Evolutionary conservation across 2,113 vertebrate species (phyloP), one percentile per base, ranked within the genome.

Genomic region (Ardeotis arabs): DNA sequence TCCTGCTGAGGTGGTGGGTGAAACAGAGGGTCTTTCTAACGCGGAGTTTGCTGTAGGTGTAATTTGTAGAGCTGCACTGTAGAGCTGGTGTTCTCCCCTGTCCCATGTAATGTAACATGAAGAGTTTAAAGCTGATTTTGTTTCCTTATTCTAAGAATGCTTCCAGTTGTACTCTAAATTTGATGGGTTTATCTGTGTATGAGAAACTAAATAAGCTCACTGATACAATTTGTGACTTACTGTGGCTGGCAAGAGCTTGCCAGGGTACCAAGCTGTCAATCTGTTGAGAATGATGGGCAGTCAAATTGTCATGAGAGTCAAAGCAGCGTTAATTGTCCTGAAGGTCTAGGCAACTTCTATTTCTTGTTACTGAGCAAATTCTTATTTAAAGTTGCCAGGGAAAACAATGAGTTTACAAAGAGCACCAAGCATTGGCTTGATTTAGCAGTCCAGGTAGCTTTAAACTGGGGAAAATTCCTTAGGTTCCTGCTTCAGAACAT

Each of bases 101-200:
- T 47, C 63, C 86, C 11, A 0, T 21, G 44, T 12, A 25, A 47
- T 3, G 14, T 28, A 47, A 45, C 25, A 7, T 1, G 20, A 59
- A 4, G 4, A 20, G 58, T n/a, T 53, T 14, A 87, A 84, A 73
- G 44, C 37, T 24, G 56, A 12, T 93, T 77, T 79, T 66, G 41
- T 58, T 82, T 68, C 53, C 3, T 17, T 64, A 2, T 70, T 47
- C 56, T 35, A 28, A 59, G 49, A 77, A 77, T 37, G 25, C 87
- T 69, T 89, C 52, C 31, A 1, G 59, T 45, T 74, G 55, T 13
- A 7, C 49, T 85, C 21, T 29, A 58, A 73, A 21, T 37, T 25
- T 19, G 23, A 6, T 3, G 33, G 68, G 33, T 84, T 87, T 77
- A 37, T 78, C 75, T 14, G 4, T 15, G 22, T 35, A 13, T 1